Percentiles rank a stretch among this genome's conserved stretches.
These are phyloP conservation scores for Gallirallus australis DNA, from an alignment of 2,797 vertebrate genomes.

Conservation along the genomic window DNA sequence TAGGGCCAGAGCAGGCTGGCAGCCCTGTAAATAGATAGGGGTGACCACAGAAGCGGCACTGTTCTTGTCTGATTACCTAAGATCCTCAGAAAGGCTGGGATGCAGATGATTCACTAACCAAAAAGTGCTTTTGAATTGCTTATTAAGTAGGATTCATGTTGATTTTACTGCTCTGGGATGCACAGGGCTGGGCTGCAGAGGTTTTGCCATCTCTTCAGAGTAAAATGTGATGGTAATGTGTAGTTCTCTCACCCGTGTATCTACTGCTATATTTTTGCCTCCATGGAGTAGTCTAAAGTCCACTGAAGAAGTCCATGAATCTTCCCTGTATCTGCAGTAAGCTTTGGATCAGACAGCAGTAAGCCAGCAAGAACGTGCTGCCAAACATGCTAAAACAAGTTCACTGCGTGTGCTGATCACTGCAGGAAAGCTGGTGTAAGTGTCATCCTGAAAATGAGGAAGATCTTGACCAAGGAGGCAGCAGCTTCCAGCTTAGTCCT, in stretches of 20 bases:
- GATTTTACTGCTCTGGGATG: not conserved
- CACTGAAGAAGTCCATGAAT: not conserved
- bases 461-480: not conserved
- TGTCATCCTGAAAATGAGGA: not conserved
- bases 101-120: constrained; percentile 24
- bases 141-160: not conserved
- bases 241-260: not conserved
- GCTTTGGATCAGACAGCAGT: not conserved
- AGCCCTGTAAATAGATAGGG: not conserved
- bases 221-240: not conserved
- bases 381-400: not conserved
- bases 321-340: not conserved
- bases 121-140: constrained; percentile 26
- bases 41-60: not conserved
- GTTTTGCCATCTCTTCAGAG: not conserved
- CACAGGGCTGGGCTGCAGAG: not conserved
- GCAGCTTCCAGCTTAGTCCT: not conserved
- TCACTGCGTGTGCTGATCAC: not conserved
- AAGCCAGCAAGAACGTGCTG: not conserved
- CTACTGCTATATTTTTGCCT: not conserved
- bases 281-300: not conserved
- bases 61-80: not conserved
- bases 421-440: not conserved
- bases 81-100: constrained; percentile 1
- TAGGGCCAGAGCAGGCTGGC: not conserved